Conservation (phyloP, 2,888 invertebrate species). For the Apoda limacodes region DNA sequence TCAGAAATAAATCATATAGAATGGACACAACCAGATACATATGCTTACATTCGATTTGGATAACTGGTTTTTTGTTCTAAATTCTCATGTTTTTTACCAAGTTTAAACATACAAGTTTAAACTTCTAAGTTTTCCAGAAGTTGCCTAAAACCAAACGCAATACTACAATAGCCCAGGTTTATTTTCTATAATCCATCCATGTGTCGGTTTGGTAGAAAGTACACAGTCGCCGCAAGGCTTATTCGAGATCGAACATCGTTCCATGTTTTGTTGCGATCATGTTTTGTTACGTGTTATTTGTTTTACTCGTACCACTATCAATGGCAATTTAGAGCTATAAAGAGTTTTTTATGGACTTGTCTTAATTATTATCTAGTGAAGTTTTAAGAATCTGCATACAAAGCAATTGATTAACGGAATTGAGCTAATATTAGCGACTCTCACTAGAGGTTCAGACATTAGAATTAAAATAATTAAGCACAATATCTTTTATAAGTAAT, state of each 20-base stretch:
- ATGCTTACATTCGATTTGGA: no score
- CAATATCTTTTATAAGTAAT: no score
- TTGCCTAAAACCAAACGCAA: slow-evolving; percentile 35
- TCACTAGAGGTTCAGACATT: no score
- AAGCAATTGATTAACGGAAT: no score
- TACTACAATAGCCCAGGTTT: slow-evolving; percentile 58
- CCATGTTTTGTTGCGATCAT: slow-evolving; percentile 58
- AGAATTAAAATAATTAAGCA: background rate
- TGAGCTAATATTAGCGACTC: no score
- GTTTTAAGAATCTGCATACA: no score
- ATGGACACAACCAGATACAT: no score
- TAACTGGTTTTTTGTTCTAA: slow-evolving; percentile 45
- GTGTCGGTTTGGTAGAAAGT: slow-evolving; percentile 31
- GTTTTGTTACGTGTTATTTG: slow-evolving; percentile 61
- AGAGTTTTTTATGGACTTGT: no score
- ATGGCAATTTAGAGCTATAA: slow-evolving; percentile 42
- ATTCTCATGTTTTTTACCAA: slow-evolving; percentile 33
- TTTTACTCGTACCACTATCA: slow-evolving; percentile 44
- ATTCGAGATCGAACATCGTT: slow-evolving; percentile 57
- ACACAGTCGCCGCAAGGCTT: slow-evolving; percentile 66
- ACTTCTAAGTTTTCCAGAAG: slow-evolving; percentile 23
- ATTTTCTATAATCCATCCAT: slow-evolving; percentile 48
- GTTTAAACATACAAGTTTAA: slow-evolving; percentile 24
- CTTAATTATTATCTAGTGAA: no score
- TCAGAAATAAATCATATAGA: no score